Conservation (phyloP, 2,888 invertebrate species). For the Hypomecis punctinalis region DNA sequence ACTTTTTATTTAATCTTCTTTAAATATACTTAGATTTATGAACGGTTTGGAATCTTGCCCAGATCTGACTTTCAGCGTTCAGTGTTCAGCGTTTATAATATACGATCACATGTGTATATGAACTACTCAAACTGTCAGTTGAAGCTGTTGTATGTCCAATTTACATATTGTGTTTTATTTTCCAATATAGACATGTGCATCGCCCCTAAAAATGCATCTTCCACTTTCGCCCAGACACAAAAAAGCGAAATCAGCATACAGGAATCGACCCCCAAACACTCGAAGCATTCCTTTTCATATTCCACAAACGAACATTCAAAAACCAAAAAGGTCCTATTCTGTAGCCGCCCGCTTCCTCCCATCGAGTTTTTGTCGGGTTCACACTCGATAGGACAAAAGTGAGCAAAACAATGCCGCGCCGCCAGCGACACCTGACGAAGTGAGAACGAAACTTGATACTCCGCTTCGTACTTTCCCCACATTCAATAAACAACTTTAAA, state of each 20-base stretch:
- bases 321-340: slow-evolving; percentile 66
- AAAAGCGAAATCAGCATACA: slow-evolving; percentile 50
- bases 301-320: slow-evolving; percentile 44
- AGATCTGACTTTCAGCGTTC: too few species aligned
- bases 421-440: slow-evolving; percentile 82
- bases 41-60: too few species aligned
- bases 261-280: slow-evolving; percentile 56
- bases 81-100: too few species aligned
- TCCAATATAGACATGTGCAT: too few species aligned
- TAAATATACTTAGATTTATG: too few species aligned
- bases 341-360: slow-evolving; percentile 59
- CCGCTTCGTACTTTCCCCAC: slow-evolving; percentile 41
- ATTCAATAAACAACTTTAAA: slow-evolving; percentile 48
- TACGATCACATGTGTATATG: too few species aligned
- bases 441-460: slow-evolving; percentile 82
- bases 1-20: too few species aligned
- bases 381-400: slow-evolving; percentile 81
- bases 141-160: too few species aligned
- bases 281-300: slow-evolving; percentile 54
- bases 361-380: slow-evolving; percentile 74
- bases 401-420: slow-evolving; percentile 77
- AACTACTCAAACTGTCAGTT: too few species aligned
- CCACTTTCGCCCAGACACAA: slow-evolving; percentile 52
- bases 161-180: too few species aligned
- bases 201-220: slow-evolving; percentile 28